A percentile compares a stretch with the other conserved stretches of the same genome.
phyloP scores from a whole-genome alignment of 2,888 invertebrate genomes.

The Digitonthophagus gazella region DNA sequence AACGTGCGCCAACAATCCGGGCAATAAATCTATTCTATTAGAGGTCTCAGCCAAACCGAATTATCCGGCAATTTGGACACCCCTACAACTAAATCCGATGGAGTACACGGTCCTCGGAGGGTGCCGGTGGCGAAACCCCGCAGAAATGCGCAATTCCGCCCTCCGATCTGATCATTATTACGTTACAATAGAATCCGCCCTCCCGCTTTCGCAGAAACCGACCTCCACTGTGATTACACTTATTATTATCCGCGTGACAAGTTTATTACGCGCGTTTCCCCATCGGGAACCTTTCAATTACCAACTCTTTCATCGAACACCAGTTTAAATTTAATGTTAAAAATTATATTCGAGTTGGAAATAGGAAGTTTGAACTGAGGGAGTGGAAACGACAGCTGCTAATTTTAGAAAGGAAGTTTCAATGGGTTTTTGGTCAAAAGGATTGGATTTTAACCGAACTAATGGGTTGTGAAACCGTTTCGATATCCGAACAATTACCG shows the following conservation, averaged over 20 bases:
- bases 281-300: slow-evolving; percentile 12
- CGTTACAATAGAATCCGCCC: background rate
- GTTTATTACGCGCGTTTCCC: slow-evolving; percentile 18
- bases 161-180: background rate
- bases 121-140: slow-evolving; percentile 3
- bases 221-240: slow-evolving; percentile 19
- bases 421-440: background rate
- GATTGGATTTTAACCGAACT: background rate
- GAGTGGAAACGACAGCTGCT: background rate
- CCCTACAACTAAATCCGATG: background rate
- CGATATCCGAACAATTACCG: background rate
- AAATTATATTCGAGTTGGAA: too few relatives aligned
- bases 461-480: background rate
- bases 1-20: background rate
- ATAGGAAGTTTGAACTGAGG: background rate
- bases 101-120: background rate
- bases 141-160: background rate
- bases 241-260: slow-evolving; percentile 21
- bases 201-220: slow-evolving; percentile 8
- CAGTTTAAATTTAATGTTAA: background rate
- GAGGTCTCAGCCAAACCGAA: background rate
- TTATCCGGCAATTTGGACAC: background rate
- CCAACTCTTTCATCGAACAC: background rate
- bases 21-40: background rate
- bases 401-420: background rate